Base-by-base conservation (phyloP, 1,140 invertebrate genomes). In the Meloidogyne floridensis region DNA sequence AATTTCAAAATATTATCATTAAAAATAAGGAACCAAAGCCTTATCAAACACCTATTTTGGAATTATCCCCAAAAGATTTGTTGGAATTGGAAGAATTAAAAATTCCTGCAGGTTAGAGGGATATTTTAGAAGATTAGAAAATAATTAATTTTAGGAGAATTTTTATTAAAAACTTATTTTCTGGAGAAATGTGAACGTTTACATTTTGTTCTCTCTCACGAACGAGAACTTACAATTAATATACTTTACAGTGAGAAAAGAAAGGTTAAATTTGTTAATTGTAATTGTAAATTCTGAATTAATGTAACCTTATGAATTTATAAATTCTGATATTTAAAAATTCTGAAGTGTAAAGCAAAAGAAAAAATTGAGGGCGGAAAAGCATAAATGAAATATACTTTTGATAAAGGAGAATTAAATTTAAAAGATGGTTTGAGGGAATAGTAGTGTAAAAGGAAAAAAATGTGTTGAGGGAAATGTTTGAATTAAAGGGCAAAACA, bases 161-260 rank as follows among this genome's bases (percentile, higher is more conserved):
- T 75, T 47, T n/a, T 84, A 10, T 51, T 84, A 47, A 73, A 84
- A 47, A 84, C 83, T 11, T 84, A 75, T 70, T 65, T 79, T 42
- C 75, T 84, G 13, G 56, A 53, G 13, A 47, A 70, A 71, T n/a
- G n/a, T 54, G 77, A 84, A 72, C 74, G 18, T 73, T 43, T 84
- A 70, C 65, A 81, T 56, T 80, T 84, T 77, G 77, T 72, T 54
- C 20, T 84, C 15, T 65, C 56, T 13, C 71, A 84, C 20, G 69
- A 70, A 54, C 71, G 70, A 47, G 83, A 83, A 70, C 59, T 84
- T 53, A 84, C 83, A 15, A 65, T 84, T 77, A 84, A 84, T 73
- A 81, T 84, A n/a, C 81, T 84, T 47, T 84, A 59, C 73, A 79
- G 72, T 59, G 53, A 56, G 9, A 75, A 80, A 43, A 75, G 75